Percentiles rank a stretch among this genome's conserved stretches.
phyloP scores from a whole-genome alignment of 1,140 invertebrate species.

The Acyrthosiphon pisum region DNA sequence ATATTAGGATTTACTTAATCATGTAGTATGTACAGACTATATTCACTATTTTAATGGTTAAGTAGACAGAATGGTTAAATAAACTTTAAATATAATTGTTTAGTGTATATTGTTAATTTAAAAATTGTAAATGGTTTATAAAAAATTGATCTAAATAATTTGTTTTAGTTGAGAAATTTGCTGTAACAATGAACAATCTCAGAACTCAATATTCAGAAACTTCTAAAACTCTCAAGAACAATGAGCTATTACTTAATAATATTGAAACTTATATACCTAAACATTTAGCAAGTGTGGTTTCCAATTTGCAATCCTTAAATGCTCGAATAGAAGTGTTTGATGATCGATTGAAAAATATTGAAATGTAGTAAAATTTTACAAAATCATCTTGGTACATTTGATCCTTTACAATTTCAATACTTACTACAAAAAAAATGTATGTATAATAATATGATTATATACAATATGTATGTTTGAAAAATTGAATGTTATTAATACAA shows the following conservation, averaged over 20 bases:
- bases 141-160: not conserved
- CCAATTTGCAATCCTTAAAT: not conserved
- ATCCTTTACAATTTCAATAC: not conserved
- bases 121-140: not conserved
- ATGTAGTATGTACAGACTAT: not conserved
- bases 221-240: not conserved
- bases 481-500: too few species aligned
- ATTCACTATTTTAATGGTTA: not conserved
- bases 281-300: not conserved
- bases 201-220: not conserved
- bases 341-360: not conserved
- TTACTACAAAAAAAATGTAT: not conserved
- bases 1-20: not conserved
- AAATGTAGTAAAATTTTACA: not conserved
- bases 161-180: conserved; percentile 1
- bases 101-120: not conserved
- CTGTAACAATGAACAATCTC: not conserved
- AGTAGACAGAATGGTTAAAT: not conserved
- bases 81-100: not conserved
- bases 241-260: conserved; percentile 15
- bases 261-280: not conserved
- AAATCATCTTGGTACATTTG: not conserved
- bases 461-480: too few species aligned
- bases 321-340: not conserved
- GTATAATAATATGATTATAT: not conserved